Conservation (phyloP, 2,888 invertebrate genomes). For the Morpho deidamia region DNA sequence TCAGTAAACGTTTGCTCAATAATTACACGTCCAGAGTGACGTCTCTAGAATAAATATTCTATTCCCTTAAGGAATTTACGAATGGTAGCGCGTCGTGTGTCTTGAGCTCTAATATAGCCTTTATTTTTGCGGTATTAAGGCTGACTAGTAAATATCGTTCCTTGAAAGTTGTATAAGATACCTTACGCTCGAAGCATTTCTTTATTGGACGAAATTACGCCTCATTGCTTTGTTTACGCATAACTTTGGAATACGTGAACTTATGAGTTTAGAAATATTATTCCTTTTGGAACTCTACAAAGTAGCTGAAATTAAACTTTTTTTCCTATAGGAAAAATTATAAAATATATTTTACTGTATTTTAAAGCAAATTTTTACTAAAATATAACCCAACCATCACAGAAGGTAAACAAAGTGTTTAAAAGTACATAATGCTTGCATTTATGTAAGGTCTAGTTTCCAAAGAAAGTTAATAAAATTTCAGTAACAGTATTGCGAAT, state of each 20-base stretch:
- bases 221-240: slow-evolving; percentile 63
- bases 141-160: background rate
- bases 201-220: slow-evolving; percentile 64
- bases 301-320: background rate
- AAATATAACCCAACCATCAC: no score
- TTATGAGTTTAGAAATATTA: slow-evolving; percentile 12
- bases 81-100: slow-evolving; percentile 35
- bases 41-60: slow-evolving; percentile 64
- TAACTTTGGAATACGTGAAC: slow-evolving; percentile 39
- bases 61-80: slow-evolving; percentile 47
- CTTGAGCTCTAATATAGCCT: slow-evolving; percentile 8
- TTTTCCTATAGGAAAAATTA: no score
- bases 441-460: no score
- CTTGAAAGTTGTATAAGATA: slow-evolving; percentile 16
- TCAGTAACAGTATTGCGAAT: background rate
- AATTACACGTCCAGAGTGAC: slow-evolving; percentile 68
- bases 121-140: background rate
- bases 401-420: no score
- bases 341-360: background rate
- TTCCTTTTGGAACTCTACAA: slow-evolving; percentile 3
- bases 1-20: slow-evolving; percentile 72
- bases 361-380: background rate
- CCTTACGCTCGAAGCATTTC: slow-evolving; percentile 53
- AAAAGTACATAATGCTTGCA: no score
- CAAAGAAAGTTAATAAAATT: background rate